Base-by-base conservation (phyloP, 2,113 vertebrate genomes). In the Myrmecobius fasciatus region DNA sequence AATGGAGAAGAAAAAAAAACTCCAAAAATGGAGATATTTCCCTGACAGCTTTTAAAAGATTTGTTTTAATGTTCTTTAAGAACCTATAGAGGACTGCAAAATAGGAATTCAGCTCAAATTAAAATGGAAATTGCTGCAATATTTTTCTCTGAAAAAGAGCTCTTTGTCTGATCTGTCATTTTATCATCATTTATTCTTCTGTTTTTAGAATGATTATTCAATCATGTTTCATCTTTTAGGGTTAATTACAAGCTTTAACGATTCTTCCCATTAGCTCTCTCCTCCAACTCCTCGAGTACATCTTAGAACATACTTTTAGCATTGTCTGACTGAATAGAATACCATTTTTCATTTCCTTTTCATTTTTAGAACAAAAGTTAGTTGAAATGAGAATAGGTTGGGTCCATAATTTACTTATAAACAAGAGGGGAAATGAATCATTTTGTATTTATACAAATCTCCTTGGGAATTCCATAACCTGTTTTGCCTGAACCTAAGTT, bases 81-180 rank as follows among this genome's bases (percentile, higher is more conserved):
- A 36, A 92, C 92, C 90, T 96, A 67, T 89, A 94, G 93, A 94
- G 75, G 93, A 95, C 96, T 93, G 94, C 53, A 95, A 98, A 98
- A 89, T 95, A 89, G 97, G 92, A 98, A 92, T 97, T 98, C 90
- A 96, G 54, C 94, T 97, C 95, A 98, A 98, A 96, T 97, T 97
- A 95, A 97, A 97, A 96, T 98, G 96, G 95, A 98, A 98, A 97
- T 93, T 8, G n/a, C 36, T 14, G 94, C 94, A 96, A 94, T 97
- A 92, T 92, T 97, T 95, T 94, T 36, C 53, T 91, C 11, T 92
- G 48, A 93, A 97, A 96, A 95, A 95, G 10, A n/a, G 91, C 25
- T 95, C 95, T 98, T 98, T 98, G 95, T 98, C 95, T 96, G 91
- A 97, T 95, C 92, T 98, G 97, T 97, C 97, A 97, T 36, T 51